phyloP scores from a whole-genome alignment of 2,113 vertebrate species.

The Chlorodrepanis virens region DNA sequence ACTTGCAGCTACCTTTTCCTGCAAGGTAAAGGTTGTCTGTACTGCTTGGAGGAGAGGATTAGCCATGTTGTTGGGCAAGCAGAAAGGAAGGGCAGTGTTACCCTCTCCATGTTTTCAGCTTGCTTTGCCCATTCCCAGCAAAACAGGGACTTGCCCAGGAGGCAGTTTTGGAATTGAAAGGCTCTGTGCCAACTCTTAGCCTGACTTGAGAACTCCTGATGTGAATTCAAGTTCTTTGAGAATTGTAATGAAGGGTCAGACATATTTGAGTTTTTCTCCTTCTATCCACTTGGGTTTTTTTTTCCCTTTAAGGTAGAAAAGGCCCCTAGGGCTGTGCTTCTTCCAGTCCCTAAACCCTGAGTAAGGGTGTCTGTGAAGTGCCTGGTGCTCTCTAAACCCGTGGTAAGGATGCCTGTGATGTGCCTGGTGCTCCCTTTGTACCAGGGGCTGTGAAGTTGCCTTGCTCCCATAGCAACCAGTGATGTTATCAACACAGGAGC shows the following conservation, averaged over 20 bases:
- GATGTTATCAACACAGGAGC: background rate
- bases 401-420: background rate
- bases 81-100: background rate
- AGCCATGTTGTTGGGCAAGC: background rate
- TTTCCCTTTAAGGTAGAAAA: background rate
- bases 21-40: background rate
- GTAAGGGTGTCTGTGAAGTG: background rate
- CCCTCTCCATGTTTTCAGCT: background rate
- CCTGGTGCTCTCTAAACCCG: background rate
- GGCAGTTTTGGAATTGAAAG: background rate
- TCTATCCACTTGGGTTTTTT: rapidly evolving
- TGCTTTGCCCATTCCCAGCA: background rate
- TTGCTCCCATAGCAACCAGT: background rate
- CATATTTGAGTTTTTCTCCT: rapidly evolving
- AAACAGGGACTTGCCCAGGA: background rate
- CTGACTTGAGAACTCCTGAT: background rate
- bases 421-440: background rate
- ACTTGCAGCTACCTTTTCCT: background rate
- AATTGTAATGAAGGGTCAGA: background rate
- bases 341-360: background rate
- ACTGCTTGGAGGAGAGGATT: background rate
- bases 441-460: background rate
- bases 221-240: background rate
- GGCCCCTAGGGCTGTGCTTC: no score
- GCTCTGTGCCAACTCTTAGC: background rate